Evolutionary conservation across 1,140 invertebrate genomes (phyloP), one percentile per base, ranked within the genome.

Genomic region (Hestina assimilis): DNA sequence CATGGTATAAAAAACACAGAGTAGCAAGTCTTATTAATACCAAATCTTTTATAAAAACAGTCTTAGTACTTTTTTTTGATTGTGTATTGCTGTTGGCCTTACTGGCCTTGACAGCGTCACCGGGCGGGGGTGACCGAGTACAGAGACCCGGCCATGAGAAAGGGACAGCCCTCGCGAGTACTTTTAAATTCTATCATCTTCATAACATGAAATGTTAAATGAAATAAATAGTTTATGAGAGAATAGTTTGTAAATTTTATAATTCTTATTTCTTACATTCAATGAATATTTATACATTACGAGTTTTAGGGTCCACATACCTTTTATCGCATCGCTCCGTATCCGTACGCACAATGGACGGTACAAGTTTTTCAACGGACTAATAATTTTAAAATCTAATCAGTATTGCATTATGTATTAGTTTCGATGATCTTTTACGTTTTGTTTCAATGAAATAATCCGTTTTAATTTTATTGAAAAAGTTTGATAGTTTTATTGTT

Each of bases 221-320:
- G 3, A 9, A 19, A 19, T 38, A 17, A 38, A 38, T 38, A 17
- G 15, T 19, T 38, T 38, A 38, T 19, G 19, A 7, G 15, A 38
- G 19, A 38, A 38, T 38, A 38, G 14, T 38, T 38, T 14, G 33
- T 38, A 19, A 38, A 38, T 19, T 38, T 38, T 38, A 38, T 38
- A 9, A 38, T 38, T 20, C 33, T 14, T 21, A 48, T 35, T 48
- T 48, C 45, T 35, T 48, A 31, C 23, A 17, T 33, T 21, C 7
- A 0, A 48, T 48, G 31, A 48, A 48, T 48, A 48, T 48, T 48
- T 48, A 48, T 48, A 48, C 21, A 6, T 23, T 21, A 29, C 45
- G 19, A 14, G 45, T 48, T 48, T 21, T 8, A 23, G 19, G 33
- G 33, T 14, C 15, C 19, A 38, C 33, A 38, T 38, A 38, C 33